Base-by-base conservation (phyloP, 2,113 vertebrate genomes). In the Gnathonemus longibarbis region DNA sequence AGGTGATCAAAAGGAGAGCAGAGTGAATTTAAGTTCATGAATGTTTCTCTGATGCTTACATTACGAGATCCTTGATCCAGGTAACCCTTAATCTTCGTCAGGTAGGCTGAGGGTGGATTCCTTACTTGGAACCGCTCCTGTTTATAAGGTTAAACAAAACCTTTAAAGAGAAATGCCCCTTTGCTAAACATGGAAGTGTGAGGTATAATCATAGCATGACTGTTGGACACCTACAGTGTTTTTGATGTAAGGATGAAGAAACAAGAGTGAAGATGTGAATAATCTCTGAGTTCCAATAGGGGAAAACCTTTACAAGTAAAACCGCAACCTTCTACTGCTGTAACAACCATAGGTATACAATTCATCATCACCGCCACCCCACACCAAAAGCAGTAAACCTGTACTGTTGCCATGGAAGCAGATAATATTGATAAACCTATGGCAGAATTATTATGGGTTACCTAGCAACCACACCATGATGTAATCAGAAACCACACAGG, bases 101-200 rank as follows among this genome's bases (percentile, higher is more conserved):
- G 95, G 92, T 99, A 99, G 13, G 97, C 95, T 0, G 96, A 96
- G 0, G 98, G 98, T 0, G 98, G 98, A 91, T 98, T 98, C 92
- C 97, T 98, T 91, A 98, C 98, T 93, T 98, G 97, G 93, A 99
- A 98, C 24, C 97, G 96, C 90, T 98, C 98, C 98, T 99, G 86
- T 15, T 0, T 89, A 86, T 90, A 13, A 92, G 19, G 24, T 13
- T 39, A 46, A 39, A 84, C 35, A 58, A 24, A 66, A 31, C 21
- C 53, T 46, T 66, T 62, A 62, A 88, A 52, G 50, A 35, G 19
- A 88, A 62, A 31, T 24, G 0, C 17, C 21, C 52, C 21, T 45
- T 46, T 62, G 31, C 35, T 50, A 11, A 15, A 17, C 24, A 24
- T 1, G 15, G 8, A 45, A 19, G 19, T 45, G 35, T 62, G 35